Percentiles rank a stretch among this genome's conserved stretches.
These are phyloP conservation scores for Hoplodrina ambigua DNA, from an alignment of 2,888 invertebrate genomes.

Conservation along the genomic window DNA sequence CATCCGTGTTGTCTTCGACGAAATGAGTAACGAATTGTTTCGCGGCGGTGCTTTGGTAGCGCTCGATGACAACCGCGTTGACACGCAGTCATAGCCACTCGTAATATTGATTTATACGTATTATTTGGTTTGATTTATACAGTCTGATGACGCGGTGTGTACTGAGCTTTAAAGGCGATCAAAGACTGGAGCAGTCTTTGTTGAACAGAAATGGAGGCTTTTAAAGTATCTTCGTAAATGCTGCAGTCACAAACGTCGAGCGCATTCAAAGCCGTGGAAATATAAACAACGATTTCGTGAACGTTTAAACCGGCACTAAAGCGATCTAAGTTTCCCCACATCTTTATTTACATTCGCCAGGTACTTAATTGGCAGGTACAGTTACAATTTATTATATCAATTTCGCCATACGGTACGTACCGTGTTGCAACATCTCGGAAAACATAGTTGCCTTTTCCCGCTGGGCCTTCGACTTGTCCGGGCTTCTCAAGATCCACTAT, in stretches of 20 bases:
- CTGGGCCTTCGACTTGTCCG: constrained; percentile 76
- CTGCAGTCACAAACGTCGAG: constrained; percentile 15
- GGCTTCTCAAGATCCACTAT: constrained; percentile 84
- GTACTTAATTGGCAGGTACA: constrained; percentile 70
- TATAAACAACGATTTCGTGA: constrained; percentile 62
- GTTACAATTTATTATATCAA: constrained; percentile 69
- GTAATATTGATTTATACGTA: constrained; percentile 53
- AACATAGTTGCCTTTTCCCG: constrained; percentile 72
- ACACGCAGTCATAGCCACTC: constrained; percentile 50
- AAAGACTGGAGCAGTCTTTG: constrained; percentile 8
- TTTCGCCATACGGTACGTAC: constrained; percentile 61
- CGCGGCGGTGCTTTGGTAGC: constrained; percentile 70
- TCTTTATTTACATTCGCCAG: constrained; percentile 60
- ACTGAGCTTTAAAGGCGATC: constrained; percentile 16
- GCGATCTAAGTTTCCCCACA: constrained; percentile 50
- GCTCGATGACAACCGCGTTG: constrained; percentile 58
- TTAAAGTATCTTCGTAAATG: constrained; percentile 14
- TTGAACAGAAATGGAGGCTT: constrained; percentile 9
- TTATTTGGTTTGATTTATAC: constrained; percentile 45
- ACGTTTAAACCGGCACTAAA: constrained; percentile 55
- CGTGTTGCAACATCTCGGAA: constrained; percentile 57
- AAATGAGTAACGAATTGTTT: constrained; percentile 72
- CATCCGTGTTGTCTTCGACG: constrained; percentile 81
- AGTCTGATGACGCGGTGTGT: constrained; percentile 20
- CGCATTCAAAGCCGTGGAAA: constrained; percentile 24